A percentile compares a stretch with the other conserved stretches of the same genome.
Evolutionary conservation across 2,113 vertebrate genomes (phyloP).

Genomic region (Boulengeromyrus knoepffleri): DNA sequence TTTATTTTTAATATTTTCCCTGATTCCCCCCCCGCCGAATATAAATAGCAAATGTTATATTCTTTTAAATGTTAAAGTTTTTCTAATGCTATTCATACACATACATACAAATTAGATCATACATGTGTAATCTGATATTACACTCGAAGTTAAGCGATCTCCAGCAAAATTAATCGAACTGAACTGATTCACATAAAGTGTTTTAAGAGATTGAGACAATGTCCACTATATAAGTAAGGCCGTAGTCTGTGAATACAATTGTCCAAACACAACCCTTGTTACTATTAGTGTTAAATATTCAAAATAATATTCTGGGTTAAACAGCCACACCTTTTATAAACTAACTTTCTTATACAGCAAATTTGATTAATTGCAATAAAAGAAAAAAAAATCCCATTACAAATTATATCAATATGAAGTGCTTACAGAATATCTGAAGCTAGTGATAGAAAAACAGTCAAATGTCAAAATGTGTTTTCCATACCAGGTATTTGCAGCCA

Average conservation of each 20-base stretch:
- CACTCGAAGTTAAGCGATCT: not conserved
- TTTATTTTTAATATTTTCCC: not conserved
- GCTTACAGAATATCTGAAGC: not conserved
- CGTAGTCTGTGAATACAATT: not conserved
- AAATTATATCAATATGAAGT: not conserved
- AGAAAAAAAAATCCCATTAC: not conserved
- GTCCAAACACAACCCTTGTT: not conserved
- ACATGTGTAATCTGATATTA: not conserved
- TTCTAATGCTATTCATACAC: not conserved
- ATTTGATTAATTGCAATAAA: not conserved
- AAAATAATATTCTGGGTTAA: not conserved
- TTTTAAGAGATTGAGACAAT: not conserved
- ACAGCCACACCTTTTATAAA: not conserved
- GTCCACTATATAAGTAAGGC: not conserved
- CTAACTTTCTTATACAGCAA: not conserved
- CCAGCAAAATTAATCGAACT: not conserved
- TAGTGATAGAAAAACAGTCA: not conserved
- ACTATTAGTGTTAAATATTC: not conserved
- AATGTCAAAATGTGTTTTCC: not conserved
- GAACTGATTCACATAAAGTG: not conserved
- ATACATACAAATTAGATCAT: not conserved
- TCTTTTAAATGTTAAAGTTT: not conserved
- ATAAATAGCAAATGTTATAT: not conserved
- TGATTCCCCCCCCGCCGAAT: not conserved
- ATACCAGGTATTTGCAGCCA: not conserved